Conservation (phyloP, 64 coral and sea anemone genomes). For the Pachyseris speciosa region DNA sequence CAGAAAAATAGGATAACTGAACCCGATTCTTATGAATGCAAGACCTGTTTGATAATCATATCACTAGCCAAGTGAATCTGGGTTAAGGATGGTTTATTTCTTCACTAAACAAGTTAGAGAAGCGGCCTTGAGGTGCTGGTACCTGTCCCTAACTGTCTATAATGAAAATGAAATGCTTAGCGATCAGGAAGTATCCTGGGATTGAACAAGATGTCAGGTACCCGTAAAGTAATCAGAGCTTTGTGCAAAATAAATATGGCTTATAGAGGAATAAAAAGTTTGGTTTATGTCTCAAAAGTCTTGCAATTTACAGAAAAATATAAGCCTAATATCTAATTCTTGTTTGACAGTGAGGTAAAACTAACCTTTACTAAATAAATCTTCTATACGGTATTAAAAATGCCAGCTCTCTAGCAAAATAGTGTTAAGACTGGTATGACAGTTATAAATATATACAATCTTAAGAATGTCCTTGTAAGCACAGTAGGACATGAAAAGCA, state of each 20-base stretch:
- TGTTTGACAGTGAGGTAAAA: neutral
- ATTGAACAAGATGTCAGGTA: neutral
- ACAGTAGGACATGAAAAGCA: neutral
- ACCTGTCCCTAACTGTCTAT: neutral
- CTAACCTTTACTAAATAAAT: neutral
- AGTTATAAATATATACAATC: neutral
- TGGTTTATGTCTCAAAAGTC: neutral
- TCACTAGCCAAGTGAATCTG: neutral
- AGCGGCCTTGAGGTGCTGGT: neutral
- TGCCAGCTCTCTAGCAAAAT: neutral
- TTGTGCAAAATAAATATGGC: conserved; percentile 8
- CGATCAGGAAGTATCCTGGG: neutral
- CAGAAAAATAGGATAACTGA: neutral
- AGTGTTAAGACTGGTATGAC: neutral
- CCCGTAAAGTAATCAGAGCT: conserved; percentile 18
- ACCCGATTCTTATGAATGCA: neutral
- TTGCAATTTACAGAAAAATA: neutral
- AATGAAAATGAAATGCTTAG: neutral
- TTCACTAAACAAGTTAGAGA: neutral
- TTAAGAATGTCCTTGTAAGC: neutral
- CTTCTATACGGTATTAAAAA: neutral
- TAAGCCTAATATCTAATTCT: neutral
- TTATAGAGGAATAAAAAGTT: neutral
- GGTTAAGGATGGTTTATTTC: neutral
- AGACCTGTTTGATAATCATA: neutral